A percentile compares a stretch with the other conserved stretches of the same genome.
phyloP scores from a whole-genome alignment of 2,113 vertebrate genomes.

The Lontra canadensis region DNA sequence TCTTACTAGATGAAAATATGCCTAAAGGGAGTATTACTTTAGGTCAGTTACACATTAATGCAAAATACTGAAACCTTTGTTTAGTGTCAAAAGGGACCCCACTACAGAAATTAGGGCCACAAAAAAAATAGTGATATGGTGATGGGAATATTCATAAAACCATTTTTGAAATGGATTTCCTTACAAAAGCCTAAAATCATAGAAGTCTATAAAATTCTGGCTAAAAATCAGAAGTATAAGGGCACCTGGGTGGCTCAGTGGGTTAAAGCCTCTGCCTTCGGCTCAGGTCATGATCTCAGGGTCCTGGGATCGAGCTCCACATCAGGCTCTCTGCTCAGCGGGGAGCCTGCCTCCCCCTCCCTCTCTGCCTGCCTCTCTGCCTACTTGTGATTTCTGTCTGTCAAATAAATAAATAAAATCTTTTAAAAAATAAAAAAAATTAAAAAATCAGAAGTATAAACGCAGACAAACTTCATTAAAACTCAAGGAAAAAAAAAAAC shows the following conservation, averaged over 20 bases:
- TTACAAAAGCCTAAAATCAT: not conserved
- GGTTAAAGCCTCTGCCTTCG: no score
- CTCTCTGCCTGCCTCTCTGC: no score
- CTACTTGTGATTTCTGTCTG: no score
- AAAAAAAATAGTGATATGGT: not conserved
- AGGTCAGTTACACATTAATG: not conserved
- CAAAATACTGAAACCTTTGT: not conserved
- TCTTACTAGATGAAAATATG: constrained; percentile 51
- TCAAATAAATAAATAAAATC: no score
- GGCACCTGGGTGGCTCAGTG: no score
- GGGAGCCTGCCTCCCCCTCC: no score
- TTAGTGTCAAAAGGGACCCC: constrained; percentile 7
- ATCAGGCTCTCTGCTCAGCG: no score
- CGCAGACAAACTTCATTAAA: not conserved
- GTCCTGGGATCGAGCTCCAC: no score
- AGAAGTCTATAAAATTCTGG: not conserved
- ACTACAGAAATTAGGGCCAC: not conserved
- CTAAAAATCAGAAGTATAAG: not conserved
- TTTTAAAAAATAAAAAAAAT: no score
- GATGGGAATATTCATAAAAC: not conserved
- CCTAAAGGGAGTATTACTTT: constrained; percentile 2
- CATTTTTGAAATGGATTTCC: not conserved
- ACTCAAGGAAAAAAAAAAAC: not conserved
- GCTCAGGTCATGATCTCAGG: no score
- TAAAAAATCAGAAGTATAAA: not conserved